Percentiles rank a stretch among this genome's conserved stretches.
These are phyloP conservation scores for Fregetta grallaria DNA, from an alignment of 2,113 vertebrate genomes.

Conservation along the genomic window DNA sequence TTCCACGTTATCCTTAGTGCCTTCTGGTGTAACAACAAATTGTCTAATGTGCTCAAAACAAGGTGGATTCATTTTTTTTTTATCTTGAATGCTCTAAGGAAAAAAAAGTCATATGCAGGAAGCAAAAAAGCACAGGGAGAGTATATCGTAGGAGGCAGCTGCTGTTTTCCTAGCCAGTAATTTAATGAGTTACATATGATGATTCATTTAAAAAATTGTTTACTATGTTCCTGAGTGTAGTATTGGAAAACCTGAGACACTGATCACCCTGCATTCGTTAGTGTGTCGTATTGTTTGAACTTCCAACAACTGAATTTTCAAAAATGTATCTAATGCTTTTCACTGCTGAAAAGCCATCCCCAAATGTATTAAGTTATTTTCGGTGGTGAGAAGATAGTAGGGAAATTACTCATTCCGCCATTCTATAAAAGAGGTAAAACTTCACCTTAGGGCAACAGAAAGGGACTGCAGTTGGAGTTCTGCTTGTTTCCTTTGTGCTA, in stretches of 20 bases:
- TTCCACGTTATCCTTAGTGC: not conserved
- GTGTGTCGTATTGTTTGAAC: not conserved
- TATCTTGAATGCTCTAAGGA: not conserved
- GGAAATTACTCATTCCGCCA: not conserved
- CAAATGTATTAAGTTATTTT: no score
- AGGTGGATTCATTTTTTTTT: not conserved
- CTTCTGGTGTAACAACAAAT: not conserved
- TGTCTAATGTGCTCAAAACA: not conserved
- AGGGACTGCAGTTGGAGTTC: not conserved
- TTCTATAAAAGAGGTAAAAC: not conserved
- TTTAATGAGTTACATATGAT: not conserved
- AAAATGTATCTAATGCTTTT: not conserved
- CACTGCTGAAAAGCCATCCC: not conserved
- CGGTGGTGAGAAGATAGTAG: not conserved
- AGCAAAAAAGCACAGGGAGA: not conserved
- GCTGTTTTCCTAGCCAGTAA: not conserved
- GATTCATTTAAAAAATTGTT: not conserved
- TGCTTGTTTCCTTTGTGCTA: not conserved
- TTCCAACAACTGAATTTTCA: not conserved
- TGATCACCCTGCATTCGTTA: not conserved
- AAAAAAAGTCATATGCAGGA: not conserved
- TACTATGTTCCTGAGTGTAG: rapidly evolving
- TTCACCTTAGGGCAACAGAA: not conserved
- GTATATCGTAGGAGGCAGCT: not conserved
- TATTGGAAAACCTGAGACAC: not conserved